phyloP scores from a whole-genome alignment of 2,888 invertebrate species.

The Acrobasis repandana region DNA sequence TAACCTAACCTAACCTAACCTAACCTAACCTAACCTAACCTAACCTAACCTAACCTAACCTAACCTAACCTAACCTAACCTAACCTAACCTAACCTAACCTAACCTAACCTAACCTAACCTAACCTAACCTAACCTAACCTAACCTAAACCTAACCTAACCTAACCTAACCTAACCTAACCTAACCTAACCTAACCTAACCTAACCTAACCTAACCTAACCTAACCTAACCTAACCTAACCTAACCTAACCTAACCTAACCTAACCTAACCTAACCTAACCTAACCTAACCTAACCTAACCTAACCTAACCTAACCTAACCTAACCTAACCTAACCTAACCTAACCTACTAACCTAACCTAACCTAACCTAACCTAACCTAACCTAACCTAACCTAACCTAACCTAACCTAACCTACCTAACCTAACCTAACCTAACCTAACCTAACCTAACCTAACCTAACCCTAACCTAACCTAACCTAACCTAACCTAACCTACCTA shows the following conservation, averaged over 20 bases:
- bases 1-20: constrained; percentile 29
- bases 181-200: constrained; percentile 28
- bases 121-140: constrained; percentile 30
- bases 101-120: constrained; percentile 27
- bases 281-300: constrained; percentile 27
- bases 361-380: constrained; percentile 32
- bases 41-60: constrained; percentile 25
- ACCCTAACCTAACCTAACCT: constrained; percentile 31
- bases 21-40: constrained; percentile 28
- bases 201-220: constrained; percentile 28
- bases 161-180: constrained; percentile 27
- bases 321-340: constrained; percentile 29
- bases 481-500: constrained; percentile 37
- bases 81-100: constrained; percentile 27
- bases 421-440: constrained; percentile 29
- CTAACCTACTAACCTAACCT: constrained; percentile 27
- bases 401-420: constrained; percentile 24
- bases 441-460: constrained; percentile 29
- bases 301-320: constrained; percentile 29
- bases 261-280: constrained; percentile 27
- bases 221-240: constrained; percentile 27
- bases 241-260: constrained; percentile 26
- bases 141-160: constrained; percentile 28
- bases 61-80: constrained; percentile 26
- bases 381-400: constrained; percentile 29